Conservation (phyloP, 2,113 vertebrate species). For the Rhea americana region DNA sequence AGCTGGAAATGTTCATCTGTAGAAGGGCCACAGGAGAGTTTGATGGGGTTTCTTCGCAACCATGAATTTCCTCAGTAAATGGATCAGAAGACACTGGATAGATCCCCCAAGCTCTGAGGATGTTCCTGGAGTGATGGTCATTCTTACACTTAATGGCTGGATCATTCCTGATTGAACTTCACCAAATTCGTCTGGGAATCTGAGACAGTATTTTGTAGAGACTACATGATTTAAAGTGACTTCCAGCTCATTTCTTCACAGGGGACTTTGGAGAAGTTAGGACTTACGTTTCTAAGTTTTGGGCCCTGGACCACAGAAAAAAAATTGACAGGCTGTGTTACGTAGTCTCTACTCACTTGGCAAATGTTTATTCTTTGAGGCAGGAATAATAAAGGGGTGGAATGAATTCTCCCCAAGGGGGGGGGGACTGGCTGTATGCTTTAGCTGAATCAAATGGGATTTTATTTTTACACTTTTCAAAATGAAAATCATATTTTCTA, state of each 20-base stretch:
- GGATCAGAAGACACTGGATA: not conserved
- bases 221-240: not conserved
- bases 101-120: not conserved
- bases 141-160: not conserved
- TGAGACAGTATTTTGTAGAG: not conserved
- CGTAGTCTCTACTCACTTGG: not conserved
- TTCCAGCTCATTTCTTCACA: not conserved
- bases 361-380: not conserved
- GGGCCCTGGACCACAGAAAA: not conserved
- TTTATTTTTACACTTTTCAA: not conserved
- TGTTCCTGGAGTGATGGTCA: not conserved
- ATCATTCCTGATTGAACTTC: not conserved
- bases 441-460: not conserved
- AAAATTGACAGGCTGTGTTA: not conserved
- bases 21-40: not conserved
- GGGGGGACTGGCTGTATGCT: not conserved
- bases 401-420: not conserved
- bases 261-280: not conserved
- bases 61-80: not conserved
- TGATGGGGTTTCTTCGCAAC: not conserved
- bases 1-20: not conserved
- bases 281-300: not conserved
- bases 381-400: not conserved
- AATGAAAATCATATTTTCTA: rapidly evolving
- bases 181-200: not conserved